Base-by-base conservation (phyloP, 2,113 vertebrate genomes). In the Periophthalmus modestus region DNA sequence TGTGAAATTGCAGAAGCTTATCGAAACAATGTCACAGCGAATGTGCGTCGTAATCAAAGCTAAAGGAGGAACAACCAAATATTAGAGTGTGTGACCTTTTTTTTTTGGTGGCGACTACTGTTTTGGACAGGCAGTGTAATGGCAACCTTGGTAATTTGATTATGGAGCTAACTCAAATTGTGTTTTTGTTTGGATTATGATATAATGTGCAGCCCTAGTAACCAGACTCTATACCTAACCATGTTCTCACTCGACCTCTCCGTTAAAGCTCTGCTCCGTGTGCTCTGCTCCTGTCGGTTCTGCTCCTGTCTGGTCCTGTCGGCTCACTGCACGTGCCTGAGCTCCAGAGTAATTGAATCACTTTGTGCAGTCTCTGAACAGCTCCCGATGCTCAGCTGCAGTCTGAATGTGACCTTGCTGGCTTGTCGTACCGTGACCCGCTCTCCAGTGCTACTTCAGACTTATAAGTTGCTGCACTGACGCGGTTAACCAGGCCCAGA, bases 401-500 rank as follows among this genome's bases (percentile, higher is more conserved):
- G 70, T 78, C 83, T 84, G 79, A 88, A 79, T 82, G 85, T 89
- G 89, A 89, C 89, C 89, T 88, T 89, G 86, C 87, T 81, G 80
- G 82, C 34, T 75, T 12, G 24, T 73, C 33, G 75, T 75, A 65
- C 76, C 81, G 84, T 82, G 81, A 87, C 82, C 66, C 78, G 69
- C 69, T 68, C 71, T 68, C 63, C n/a, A 4, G 63, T 57, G 69
- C 74, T 79, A 83, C 46, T 76, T 69, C 85, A 79, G 83, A 82
- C 67, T 79, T 67, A 54, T 72, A 63, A 11, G 54, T 68, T 71
- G 68, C 73, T 0, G 71, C 73, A 84, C 73, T 71, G 81, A 75
- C 71, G 76, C 62, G 14, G 48, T 80, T 89, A 89, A 88, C 90
- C 86, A 84, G 78, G 78, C 77, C 78, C 16, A 52, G 16, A 52